A percentile compares a stretch with the other conserved stretches of the same genome.
These are phyloP conservation scores for Rhaphigaster nebulosa DNA, from an alignment of 2,888 invertebrate species.

Conservation along the genomic window DNA sequence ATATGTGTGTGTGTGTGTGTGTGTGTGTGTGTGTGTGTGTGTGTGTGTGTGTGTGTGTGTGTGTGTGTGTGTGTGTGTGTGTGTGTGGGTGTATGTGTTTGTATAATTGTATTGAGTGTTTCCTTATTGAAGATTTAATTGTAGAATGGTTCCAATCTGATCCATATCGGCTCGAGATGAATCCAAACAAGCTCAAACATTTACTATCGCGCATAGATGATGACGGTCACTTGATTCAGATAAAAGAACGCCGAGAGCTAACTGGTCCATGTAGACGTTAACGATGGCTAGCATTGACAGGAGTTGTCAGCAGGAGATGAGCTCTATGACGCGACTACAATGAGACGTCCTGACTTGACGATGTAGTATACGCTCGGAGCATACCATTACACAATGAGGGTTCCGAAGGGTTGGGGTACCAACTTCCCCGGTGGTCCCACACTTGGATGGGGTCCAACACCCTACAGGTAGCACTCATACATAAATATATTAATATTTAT, in stretches of 20 bases:
- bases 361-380: conserved; percentile 32
- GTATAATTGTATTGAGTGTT: no score
- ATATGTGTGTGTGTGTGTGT: no score
- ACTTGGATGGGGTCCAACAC: conserved; percentile 9
- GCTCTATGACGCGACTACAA: conserved; percentile 44
- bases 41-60: no score
- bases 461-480: conserved; percentile 44
- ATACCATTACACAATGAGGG: conserved; percentile 13
- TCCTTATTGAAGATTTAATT: neutral
- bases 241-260: neutral
- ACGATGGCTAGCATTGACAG: conserved; percentile 48
- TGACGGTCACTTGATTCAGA: neutral
- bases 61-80: no score
- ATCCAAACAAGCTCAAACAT: neutral
- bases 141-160: neutral
- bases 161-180: neutral
- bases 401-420: neutral
- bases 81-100: no score
- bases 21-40: no score
- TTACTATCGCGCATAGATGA: neutral
- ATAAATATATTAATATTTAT: conserved; percentile 50
- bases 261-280: conserved; percentile 44
- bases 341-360: conserved; percentile 51
- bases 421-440: conserved; percentile 43
- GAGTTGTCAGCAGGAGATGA: conserved; percentile 51